Evolutionary conservation across 2,113 vertebrate species (phyloP), one percentile per base, ranked within the genome.

Genomic region (Corvus hawaiiensis): DNA sequence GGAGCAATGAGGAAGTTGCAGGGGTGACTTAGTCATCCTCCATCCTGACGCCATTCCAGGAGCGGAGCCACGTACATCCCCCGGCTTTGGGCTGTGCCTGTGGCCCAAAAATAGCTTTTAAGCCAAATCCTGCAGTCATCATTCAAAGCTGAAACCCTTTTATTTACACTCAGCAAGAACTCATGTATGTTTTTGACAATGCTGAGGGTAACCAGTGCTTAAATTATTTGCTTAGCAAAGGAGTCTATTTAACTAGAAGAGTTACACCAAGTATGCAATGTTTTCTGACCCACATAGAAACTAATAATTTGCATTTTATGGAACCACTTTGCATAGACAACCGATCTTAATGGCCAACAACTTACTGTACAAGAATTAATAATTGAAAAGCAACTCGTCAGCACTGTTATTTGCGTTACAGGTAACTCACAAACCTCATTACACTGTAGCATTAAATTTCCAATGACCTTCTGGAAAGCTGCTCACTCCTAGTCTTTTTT

Each of bases 221-320:
- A 78, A 84, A 68, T 80, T 51, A 49, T 84, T 89, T 94, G 93
- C 84, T 77, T 96, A 97, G 93, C 52, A 97, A 95, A 96, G 41
- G 59, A 73, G 66, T 37, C 59, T 30, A 16, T 23, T 52, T 71
- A 54, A 82, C 84, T 54, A 80, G 33, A 56, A 66, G 71, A 75
- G 61, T 81, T 89, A 87, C 51, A 87, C 54, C 8, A 41, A 91
- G 56, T 9, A 56, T 2, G 46, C 54, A n/a, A 67, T 87, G 48
- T 72, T 95, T 96, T 85, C 83, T 95, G 94, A 95, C 91, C 90
- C 93, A 96, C 79, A 94, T 22, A 93, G 84, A 96, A 95, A 49
- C 26, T 66, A 91, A 17, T 94, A 83, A 96, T 93, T 87, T 93
- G 71, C 72, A 91, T 83, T 89, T 95, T 91, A 94, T 89, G 64